Base-by-base conservation (phyloP, 2,888 invertebrate genomes). In the Hermodice carunculata region DNA sequence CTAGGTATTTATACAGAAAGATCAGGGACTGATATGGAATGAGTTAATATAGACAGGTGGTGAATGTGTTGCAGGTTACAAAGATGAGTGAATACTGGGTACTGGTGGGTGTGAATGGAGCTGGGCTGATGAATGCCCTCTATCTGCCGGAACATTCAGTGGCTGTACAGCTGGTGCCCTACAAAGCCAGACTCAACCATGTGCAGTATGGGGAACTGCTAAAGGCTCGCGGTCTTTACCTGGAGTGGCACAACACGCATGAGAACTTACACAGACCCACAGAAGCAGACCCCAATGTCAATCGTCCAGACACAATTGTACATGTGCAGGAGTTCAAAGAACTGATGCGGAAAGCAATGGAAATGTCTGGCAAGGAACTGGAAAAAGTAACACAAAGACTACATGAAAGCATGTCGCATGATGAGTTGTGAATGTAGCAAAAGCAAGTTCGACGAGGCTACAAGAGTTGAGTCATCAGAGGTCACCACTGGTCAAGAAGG, bases 91-190 rank as follows among this genome's bases (percentile, higher is more conserved):
- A 71, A 8, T 78, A 73, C 57, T 62, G 70, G 29, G 74, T 80
- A 1, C 48, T 80, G 32, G 69, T 76, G 34, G 79, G 78, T 1
- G 73, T 80, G 67, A 80, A 80, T 71, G 80, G 80, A 44, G 80
- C 80, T 32, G 80, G 80, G 26, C 69, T 80, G 6, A 78, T 71
- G 54, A 80, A 80, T 67, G 76, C 72, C 34, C 26, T 80, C 1
- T 80, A 74, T 60, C 64, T 77, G 5, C 78, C 77, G 5, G 56
- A 64, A n/a, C 54, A 63, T 32, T 71, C 71, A 48, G 76, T 77
- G n/a, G 71, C 74, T 4, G 70, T 80, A n/a, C 80, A 80, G 65
- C 62, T 80, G 22, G 76, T 78, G 14, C 78, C 79, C 22, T 78
- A 76, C 65, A 69, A 73, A 52, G 78, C 73, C 11, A 22, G 40